These are phyloP conservation scores for Ispidina lecontei DNA, from an alignment of 2,797 vertebrate species.

Conservation along the genomic window DNA sequence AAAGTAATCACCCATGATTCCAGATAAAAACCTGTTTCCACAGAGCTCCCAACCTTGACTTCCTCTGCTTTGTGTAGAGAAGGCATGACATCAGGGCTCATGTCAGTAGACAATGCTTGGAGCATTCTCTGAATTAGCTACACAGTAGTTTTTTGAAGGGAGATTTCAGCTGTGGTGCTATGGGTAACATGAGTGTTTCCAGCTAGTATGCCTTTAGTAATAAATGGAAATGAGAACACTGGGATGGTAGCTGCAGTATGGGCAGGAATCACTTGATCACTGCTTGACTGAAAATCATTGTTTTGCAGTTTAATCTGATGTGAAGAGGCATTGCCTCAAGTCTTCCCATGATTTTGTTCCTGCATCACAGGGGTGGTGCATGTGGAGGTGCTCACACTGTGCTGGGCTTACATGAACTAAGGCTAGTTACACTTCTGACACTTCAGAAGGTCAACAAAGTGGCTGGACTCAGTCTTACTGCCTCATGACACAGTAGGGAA, in stretches of 20 bases:
- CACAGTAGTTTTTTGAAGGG: not conserved
- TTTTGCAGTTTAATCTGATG: not conserved
- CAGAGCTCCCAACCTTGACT: not conserved
- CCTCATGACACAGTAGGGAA: not conserved
- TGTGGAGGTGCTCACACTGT: not conserved
- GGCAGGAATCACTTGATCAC: not conserved
- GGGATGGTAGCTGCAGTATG: not conserved
- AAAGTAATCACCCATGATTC: not conserved
- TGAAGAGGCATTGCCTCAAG: not conserved
- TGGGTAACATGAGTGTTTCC: not conserved
- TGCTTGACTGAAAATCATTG: not conserved
- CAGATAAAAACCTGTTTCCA: not conserved
- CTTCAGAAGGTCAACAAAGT: not conserved
- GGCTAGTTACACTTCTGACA: too few species aligned
- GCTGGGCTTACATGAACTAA: not conserved
- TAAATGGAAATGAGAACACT: not conserved
- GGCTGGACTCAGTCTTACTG: not conserved
- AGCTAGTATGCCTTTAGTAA: not conserved
- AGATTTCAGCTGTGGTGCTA: not conserved
- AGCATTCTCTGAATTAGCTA: not conserved
- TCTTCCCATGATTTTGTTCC: not conserved
- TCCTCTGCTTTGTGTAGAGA: not conserved
- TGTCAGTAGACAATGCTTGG: not conserved
- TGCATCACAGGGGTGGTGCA: not conserved
- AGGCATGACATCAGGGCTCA: not conserved